Base-by-base conservation (phyloP, 2,888 invertebrate species). In the Teleiodes luculella region DNA sequence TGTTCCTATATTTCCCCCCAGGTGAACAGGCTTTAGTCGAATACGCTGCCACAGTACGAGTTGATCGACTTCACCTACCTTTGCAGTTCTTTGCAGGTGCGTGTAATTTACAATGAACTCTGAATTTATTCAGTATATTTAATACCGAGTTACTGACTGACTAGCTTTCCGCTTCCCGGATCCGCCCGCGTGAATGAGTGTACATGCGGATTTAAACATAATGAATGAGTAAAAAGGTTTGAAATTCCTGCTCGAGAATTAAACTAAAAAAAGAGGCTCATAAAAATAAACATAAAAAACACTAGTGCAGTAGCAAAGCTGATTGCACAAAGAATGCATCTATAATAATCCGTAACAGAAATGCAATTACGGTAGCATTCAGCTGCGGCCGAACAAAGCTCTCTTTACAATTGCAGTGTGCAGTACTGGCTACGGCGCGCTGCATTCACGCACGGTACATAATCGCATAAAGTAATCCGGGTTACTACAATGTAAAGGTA, bases 341-440 rank as follows among this genome's bases (percentile, higher is more conserved):
- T 13, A 6, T 20, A 28, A 43, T 43, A 28, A 43, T 43, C 43
- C 43, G 43, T 43, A 24, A 43, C 43, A 43, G 20, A 28, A 43
- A 43, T 43, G 43, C 43, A 43, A 43, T 43, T 43, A 43, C 43
- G 1, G 13, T 7, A n/a, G 43, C 28, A 28, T 43, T 43, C 43
- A 24, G 18, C 20, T 41, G 39, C 20, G 13, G 28, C 20, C 20
- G 28, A n/a, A 43, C 28, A 28, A 43, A 28, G 20, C 2, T 20
- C 20, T 24, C 43, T 43, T 43, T 43, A 13, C 43, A 10, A 16
- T 41, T 41, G 11, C 18, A 18, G 1, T 3, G 4, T 41, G 39
- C 20, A 41, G 8, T 20, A 11, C 16, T 20, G 18, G 18, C 18
- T 41, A n/a, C n/a, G n/a, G n/a, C n/a, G n/a, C 18, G 24, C 24